Conservation (phyloP, 2,797 vertebrate species). For the Lutjanus campechanus region DNA sequence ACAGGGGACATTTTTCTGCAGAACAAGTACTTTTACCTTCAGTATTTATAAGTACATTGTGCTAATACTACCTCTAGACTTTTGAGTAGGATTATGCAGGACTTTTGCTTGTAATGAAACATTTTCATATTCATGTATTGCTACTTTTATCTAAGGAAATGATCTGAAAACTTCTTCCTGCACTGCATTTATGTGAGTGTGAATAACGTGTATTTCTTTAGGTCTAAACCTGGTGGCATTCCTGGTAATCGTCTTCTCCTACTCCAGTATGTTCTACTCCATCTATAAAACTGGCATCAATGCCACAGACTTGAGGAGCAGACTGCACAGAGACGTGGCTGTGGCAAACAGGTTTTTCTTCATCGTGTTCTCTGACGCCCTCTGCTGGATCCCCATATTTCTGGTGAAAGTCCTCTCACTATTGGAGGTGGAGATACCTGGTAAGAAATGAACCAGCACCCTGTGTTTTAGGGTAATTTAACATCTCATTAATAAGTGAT, state of each 20-base stretch:
- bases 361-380: slow-evolving; percentile 92
- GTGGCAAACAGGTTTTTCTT: slow-evolving; percentile 89
- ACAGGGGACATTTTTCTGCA: too few species aligned
- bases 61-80: not conserved
- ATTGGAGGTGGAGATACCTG: slow-evolving; percentile 87
- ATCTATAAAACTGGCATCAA: slow-evolving; percentile 88
- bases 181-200: slow-evolving; percentile 2
- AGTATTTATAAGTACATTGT: not conserved
- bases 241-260: slow-evolving; percentile 84
- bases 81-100: not conserved
- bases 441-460: slow-evolving; percentile 52
- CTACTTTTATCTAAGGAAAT: not conserved
- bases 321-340: slow-evolving; percentile 83
- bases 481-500: not conserved
- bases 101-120: not conserved
- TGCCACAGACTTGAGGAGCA: slow-evolving; percentile 82
- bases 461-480: not conserved
- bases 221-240: slow-evolving; percentile 88
- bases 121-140: not conserved
- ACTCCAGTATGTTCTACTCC: slow-evolving; percentile 89
- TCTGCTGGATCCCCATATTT: slow-evolving; percentile 93
- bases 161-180: not conserved
- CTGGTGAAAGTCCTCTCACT: slow-evolving; percentile 87
- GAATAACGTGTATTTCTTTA: slow-evolving; percentile 59
- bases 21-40: too few species aligned